A percentile compares a stretch with the other conserved stretches of the same genome.
Evolutionary conservation across 2,888 invertebrate species (phyloP).

Genomic region (Reticulitermes lucifugus): DNA sequence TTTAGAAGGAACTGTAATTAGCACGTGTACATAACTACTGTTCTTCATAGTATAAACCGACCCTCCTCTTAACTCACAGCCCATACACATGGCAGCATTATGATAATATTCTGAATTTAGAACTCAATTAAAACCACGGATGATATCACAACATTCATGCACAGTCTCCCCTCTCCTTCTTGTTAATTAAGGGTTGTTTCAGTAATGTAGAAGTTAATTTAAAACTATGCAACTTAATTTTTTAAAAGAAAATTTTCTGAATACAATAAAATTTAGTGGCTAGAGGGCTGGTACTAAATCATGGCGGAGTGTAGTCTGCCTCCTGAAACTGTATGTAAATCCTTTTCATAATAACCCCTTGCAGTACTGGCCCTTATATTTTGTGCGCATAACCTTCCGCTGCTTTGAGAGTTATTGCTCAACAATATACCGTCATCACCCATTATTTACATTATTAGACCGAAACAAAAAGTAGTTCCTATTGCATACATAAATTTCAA

Average conservation of each 20-base stretch:
- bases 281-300: constrained; percentile 8
- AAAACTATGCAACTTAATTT: constrained; percentile 33
- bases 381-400: not conserved
- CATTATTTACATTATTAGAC: not conserved
- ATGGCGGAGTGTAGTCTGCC: not conserved
- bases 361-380: not conserved
- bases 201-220: constrained; percentile 29
- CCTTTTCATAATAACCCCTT: constrained; percentile 17
- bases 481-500: not conserved
- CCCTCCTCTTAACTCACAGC: not conserved
- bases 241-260: constrained; percentile 21
- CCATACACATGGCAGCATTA: not conserved
- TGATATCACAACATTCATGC: not conserved
- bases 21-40: not conserved
- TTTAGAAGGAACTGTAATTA: not conserved
- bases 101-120: not conserved
- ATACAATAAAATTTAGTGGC: constrained; percentile 36
- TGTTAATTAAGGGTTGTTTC: constrained; percentile 12
- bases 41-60: not conserved
- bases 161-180: not conserved
- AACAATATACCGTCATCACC: not conserved
- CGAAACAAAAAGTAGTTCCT: not conserved
- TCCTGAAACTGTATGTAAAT: constrained; percentile 2
- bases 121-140: not conserved
- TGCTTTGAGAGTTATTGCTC: not conserved